A percentile compares a stretch with the other conserved stretches of the same genome.
These are phyloP conservation scores for Plagiodera versicolora DNA, from an alignment of 2,888 invertebrate species.

Conservation along the genomic window DNA sequence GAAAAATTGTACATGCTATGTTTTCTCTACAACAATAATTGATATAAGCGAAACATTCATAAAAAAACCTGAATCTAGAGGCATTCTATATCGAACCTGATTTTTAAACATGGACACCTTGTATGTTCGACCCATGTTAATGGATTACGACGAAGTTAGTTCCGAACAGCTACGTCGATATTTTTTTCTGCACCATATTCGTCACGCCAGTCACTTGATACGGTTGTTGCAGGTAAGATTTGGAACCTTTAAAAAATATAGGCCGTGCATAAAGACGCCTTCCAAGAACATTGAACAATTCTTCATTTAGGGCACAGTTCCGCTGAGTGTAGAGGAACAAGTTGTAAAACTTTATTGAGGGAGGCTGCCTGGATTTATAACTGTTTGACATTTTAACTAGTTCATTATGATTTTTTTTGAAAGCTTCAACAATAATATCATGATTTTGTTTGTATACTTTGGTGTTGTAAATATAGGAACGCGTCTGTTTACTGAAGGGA, in stretches of 20 bases:
- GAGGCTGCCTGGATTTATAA: slow-evolving; percentile 22
- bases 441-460: neutral
- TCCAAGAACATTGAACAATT: slow-evolving; percentile 40
- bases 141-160: neutral
- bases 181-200: slow-evolving; percentile 24
- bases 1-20: no score
- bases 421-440: neutral
- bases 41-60: no score
- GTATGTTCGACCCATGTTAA: neutral
- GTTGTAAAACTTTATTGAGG: slow-evolving; percentile 28
- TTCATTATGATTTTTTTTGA: neutral
- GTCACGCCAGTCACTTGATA: slow-evolving; percentile 24
- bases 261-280: slow-evolving; percentile 38
- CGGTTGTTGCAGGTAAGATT: slow-evolving; percentile 29
- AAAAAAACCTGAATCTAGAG: no score
- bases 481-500: neutral
- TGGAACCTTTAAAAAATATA: slow-evolving; percentile 39
- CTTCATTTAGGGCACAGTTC: slow-evolving; percentile 37
- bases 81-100: no score
- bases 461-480: neutral
- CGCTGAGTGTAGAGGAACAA: slow-evolving; percentile 28
- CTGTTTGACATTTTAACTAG: slow-evolving; percentile 8
- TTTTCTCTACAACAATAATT: no score
- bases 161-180: neutral
- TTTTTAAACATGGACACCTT: neutral